phyloP scores from a whole-genome alignment of 1,140 invertebrate species.

The Ctenoplectra terminalis region DNA sequence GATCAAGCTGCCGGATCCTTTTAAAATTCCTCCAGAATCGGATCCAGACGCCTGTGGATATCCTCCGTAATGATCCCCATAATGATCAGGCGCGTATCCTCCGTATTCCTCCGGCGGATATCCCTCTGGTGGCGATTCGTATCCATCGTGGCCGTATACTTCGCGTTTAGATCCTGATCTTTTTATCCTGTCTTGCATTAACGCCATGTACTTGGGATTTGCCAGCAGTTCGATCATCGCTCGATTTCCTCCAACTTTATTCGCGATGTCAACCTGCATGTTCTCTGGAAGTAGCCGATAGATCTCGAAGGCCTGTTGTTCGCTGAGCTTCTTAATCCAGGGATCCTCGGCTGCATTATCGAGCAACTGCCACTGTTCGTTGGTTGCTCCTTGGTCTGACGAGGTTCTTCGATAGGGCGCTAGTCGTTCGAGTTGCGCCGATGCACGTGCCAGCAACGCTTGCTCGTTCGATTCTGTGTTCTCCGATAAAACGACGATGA shows the following conservation, averaged over 20 bases:
- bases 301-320: slow-evolving; percentile 47
- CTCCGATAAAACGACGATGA: slow-evolving; percentile 51
- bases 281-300: slow-evolving; percentile 29
- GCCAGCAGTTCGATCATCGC: slow-evolving; percentile 60
- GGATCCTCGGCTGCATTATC: slow-evolving; percentile 9
- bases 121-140: neutral
- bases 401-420: slow-evolving; percentile 68
- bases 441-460: slow-evolving; percentile 67
- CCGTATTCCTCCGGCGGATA: neutral
- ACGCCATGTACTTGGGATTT: slow-evolving; percentile 66
- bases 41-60: neutral
- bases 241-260: slow-evolving; percentile 57
- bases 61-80: neutral
- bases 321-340: neutral
- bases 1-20: slow-evolving; percentile 60
- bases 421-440: slow-evolving; percentile 77
- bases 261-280: slow-evolving; percentile 45
- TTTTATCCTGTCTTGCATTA: slow-evolving; percentile 75
- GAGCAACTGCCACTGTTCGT: slow-evolving; percentile 15
- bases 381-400: neutral
- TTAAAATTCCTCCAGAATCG: slow-evolving; percentile 30
- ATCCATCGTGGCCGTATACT: neutral
- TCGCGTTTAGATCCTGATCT: slow-evolving; percentile 53
- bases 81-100: neutral
- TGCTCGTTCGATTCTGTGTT: slow-evolving; percentile 47